These are phyloP conservation scores for Tetragnatha montana DNA, from an alignment of 2,888 invertebrate genomes.

Conservation along the genomic window DNA sequence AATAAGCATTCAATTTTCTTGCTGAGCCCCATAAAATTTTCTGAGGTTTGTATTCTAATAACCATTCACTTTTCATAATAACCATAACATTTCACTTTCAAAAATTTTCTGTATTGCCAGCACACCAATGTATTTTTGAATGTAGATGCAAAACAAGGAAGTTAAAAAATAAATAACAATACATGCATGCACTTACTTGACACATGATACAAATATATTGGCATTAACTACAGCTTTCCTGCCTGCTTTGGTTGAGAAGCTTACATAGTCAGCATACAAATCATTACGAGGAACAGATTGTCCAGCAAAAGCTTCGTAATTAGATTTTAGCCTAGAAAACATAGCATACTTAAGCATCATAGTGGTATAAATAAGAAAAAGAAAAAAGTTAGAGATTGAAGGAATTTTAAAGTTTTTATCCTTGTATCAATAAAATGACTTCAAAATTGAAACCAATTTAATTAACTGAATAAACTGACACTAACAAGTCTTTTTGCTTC, in stretches of 20 bases:
- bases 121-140: too few species aligned
- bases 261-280: constrained; percentile 91
- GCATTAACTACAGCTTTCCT: constrained; percentile 90
- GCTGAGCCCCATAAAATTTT: too few species aligned
- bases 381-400: background rate
- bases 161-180: background rate
- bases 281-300: constrained; percentile 87
- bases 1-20: too few species aligned
- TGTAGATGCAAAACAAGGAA: background rate
- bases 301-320: constrained; percentile 84
- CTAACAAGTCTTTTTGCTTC: too few species aligned
- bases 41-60: too few species aligned
- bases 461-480: too few species aligned
- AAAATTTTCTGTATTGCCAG: too few species aligned
- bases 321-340: constrained; percentile 84
- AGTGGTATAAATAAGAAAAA: background rate
- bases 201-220: constrained; percentile 89
- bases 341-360: background rate
- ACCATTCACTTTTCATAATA: too few species aligned
- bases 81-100: too few species aligned
- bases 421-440: too few species aligned
- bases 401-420: too few species aligned
- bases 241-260: constrained; percentile 88
- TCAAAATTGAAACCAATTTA: too few species aligned
- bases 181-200: constrained; percentile 81